These are phyloP conservation scores for Lasioglossum calceatum DNA, from an alignment of 2,888 invertebrate species.

Conservation along the genomic window DNA sequence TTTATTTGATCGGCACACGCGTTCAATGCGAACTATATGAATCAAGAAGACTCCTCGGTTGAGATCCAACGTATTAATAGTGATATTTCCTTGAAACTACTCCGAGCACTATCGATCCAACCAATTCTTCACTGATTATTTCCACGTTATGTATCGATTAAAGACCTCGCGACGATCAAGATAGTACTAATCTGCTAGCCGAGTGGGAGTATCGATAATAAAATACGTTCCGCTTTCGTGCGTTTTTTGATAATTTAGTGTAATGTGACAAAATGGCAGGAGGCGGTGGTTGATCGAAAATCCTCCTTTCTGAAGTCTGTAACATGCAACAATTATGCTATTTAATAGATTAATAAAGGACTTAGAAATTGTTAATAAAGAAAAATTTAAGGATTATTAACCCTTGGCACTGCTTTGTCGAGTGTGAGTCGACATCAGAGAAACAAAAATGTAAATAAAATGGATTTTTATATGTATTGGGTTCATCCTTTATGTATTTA, in stretches of 20 bases:
- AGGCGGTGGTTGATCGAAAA: not conserved
- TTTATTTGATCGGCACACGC: not conserved
- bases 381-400: too few species aligned
- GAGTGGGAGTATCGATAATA: constrained; percentile 31
- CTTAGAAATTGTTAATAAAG: too few species aligned
- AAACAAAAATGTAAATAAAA: too few species aligned
- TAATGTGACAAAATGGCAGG: not conserved
- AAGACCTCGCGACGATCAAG: constrained; percentile 26
- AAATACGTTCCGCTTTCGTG: not conserved
- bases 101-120: not conserved
- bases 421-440: too few species aligned
- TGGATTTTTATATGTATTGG: too few species aligned
- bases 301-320: not conserved
- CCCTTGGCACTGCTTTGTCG: too few species aligned
- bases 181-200: constrained; percentile 31
- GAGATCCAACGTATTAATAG: constrained; percentile 20
- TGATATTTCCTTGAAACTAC: constrained; percentile 10
- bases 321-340: not conserved
- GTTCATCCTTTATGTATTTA: too few species aligned
- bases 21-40: not conserved
- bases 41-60: not conserved
- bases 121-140: constrained; percentile 37
- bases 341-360: not conserved
- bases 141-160: constrained; percentile 44
- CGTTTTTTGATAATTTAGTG: not conserved